Conservation (phyloP, 2,113 vertebrate species). For the Andinoacara biseriatus region DNA sequence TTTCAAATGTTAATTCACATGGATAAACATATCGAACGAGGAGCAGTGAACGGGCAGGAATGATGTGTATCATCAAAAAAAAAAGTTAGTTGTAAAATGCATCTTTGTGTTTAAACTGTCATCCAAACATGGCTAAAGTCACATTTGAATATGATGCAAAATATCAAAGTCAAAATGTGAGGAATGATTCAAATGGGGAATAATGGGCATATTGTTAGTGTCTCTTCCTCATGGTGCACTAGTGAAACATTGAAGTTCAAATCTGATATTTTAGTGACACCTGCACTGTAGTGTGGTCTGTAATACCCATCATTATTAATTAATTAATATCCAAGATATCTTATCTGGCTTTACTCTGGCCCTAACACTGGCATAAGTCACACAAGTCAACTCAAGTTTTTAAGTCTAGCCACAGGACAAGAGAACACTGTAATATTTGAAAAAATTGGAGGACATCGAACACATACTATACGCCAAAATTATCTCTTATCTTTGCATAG, state of each 20-base stretch:
- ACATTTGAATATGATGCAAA: neutral
- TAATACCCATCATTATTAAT: neutral
- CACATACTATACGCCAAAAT: neutral
- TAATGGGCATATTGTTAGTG: neutral
- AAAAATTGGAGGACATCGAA: neutral
- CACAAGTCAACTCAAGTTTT: fast-evolving
- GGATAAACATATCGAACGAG: neutral
- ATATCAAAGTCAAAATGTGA: neutral
- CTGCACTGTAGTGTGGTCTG: too few relatives aligned
- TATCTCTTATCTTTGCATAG: neutral
- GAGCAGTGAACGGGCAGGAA: neutral
- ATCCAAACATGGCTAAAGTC: neutral
- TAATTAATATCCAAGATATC: too few relatives aligned
- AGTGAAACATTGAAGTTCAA: neutral
- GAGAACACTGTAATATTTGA: neutral
- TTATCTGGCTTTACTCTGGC: neutral
- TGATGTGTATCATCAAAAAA: neutral
- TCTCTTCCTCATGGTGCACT: neutral
- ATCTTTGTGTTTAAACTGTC: neutral
- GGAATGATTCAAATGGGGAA: neutral
- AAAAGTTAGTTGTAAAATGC: neutral
- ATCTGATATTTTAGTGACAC: neutral
- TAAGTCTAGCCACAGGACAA: fast-evolving
- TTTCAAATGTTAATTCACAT: neutral
- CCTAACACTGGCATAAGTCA: neutral